Evolutionary conservation across 30 jellyfish, hydroid and myxozoan genomes (phyloP), one percentile per base, ranked within the genome.

Genomic region (Hydra vulgaris): DNA sequence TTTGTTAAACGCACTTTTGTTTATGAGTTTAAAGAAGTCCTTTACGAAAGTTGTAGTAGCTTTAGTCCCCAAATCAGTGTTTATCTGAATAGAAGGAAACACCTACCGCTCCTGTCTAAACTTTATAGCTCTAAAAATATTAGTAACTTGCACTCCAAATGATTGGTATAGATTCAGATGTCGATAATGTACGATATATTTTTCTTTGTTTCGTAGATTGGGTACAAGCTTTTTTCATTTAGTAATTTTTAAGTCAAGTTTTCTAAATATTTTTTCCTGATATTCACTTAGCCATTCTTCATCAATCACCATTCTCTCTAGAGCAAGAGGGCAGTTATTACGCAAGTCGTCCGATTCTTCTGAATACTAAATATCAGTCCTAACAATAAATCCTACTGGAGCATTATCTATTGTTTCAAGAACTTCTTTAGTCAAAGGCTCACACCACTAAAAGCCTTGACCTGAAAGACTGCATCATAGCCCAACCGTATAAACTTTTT

Each of bases 21-120:
- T 87, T 87, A 86, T 86, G 1, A 86, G 82, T 66, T 86, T 86
- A 74, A 74, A 81, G 70, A 82, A 82, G 82, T 82, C 88, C 77
- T 87, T 87, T 3, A 3, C 61, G 12, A 40, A 40, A 12, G 61
- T 12, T 3, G 61, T 3, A 40, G 8, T 3, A 3, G 12, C 61
- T 40, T 40, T 40, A 3, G 61, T 40, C 61, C 61, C 12, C 61
- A 40, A 40, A 5, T 40, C 8, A 5, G 61, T 40, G 12, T 40
- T 40, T 12, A 40, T 40, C 12, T 40, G 8, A 12, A 40, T 40
- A 12, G 5, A 40, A 5, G 61, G 61, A 12, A 12, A 5, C 61
- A 40, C 12, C 61, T 12, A 40, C 8, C n/a, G n/a, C n/a, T n/a
- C n/a, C n/a, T n/a, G n/a, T n/a, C n/a, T n/a, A n/a, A n/a, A n/a